Base-by-base conservation (phyloP, 2,888 invertebrate species). In the Oligia strigilis region DNA sequence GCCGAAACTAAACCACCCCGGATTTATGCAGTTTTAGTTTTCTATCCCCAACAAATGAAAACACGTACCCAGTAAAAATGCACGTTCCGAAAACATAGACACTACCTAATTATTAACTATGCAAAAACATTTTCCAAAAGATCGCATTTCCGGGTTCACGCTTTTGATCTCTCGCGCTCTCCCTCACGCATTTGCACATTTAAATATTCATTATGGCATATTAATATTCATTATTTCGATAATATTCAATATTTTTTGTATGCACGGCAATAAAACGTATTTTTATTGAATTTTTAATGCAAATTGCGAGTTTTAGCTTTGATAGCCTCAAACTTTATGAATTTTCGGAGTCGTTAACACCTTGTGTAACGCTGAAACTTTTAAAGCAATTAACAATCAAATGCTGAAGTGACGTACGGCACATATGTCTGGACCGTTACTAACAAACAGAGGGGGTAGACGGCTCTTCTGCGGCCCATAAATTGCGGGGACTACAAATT, bases 401-500 rank as follows among this genome's bases (percentile, higher is more conserved):
- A 86, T 89, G 78, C 85, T 83, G 81, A 83, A 87, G 87, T 89
- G 89, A 88, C 88, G 87, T 85, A 88, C 82, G 70, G 88, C 83
- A 86, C 90, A 92, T 92, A 92, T 89, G 88, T 90, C 82, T 90
- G 85, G 86, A 75, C 77, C 80, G 86, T 93, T 92, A 93, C 92
- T 92, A 93, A 93, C 94, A 93, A 94, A 94, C 93, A 93, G 90
- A 90, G 91, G 90, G 90, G 92, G 92, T 94, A 93, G 94, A 93
- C 94, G 93, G 94, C 94, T 94, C 94, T 95, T 95, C 94, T 94
- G 94, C 88, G 91, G 92, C 92, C 94, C 94, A 96, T 96, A 96
- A 96, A 96, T 97, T 96, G 95, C 92, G 95, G 93, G 91, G 94
- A 94, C 94, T 95, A 96, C 96, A 96, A 97, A 97, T 97, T 96